Evolutionary conservation across 2,113 vertebrate genomes (phyloP), one percentile per base, ranked within the genome.

Genomic region (Ammodytes marinus): DNA sequence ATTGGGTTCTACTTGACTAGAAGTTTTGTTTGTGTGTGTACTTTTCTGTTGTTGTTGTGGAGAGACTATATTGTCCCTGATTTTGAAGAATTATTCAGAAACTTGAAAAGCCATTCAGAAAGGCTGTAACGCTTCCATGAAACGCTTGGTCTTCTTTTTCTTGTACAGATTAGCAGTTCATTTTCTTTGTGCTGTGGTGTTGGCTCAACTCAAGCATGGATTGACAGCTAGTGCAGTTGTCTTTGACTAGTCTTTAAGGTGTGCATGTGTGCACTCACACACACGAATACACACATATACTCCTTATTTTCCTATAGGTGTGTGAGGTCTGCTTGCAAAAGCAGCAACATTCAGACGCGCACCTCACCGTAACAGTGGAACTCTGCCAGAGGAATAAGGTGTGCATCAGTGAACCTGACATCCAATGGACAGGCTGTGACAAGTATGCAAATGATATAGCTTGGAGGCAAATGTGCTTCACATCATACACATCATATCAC

Each of bases 391-490:
- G 58, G 72, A 90, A 86, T 82, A 83, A 69, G 76, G 70, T 65
- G 86, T 74, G 89, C 88, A 82, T 92, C 88, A 90, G 60, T 91
- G 83, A 79, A 73, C 78, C 86, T 87, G 92, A 91, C 82, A 87
- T 83, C 74, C 86, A 84, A 64, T 71, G 77, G 90, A 91, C 83
- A 81, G 79, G 79, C 85, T 88, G 84, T 88, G 89, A 90, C 90
- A 89, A 89, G 86, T 91, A 93, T 93, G 91, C 91, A 94, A 92
- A 94, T 93, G 74, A 89, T 83, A 83, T 88, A 71, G 85, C 88
- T 86, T 45, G 72, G 80, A 89, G 92, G 90, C 81, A 92, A 88
- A 92, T 88, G 86, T 90, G 85, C 88, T 89, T 91, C 88, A 80
- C 85, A 89, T 93, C 89, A 92, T 86, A 86, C 88, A 89, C 90